These are phyloP conservation scores for Clinocottus analis DNA, from an alignment of 2,113 vertebrate species.

Conservation along the genomic window DNA sequence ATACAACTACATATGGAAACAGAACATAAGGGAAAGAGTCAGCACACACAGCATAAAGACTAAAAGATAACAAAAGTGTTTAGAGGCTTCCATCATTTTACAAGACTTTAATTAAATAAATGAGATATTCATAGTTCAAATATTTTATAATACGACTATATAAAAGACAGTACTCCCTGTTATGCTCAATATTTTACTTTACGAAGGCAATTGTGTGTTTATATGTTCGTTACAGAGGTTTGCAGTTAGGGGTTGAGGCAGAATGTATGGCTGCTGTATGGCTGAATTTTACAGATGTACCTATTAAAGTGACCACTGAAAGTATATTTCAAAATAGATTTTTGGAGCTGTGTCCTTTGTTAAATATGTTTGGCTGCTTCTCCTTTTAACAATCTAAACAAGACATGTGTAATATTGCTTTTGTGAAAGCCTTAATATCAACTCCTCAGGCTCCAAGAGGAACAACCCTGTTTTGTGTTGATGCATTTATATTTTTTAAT, in stretches of 20 bases:
- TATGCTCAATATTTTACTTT: neutral
- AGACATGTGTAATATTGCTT: neutral
- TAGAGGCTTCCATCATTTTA: constrained; percentile 1
- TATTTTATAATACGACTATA: neutral
- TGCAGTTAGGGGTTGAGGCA: neutral
- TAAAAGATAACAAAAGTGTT: constrained; percentile 4
- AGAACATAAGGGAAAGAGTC: constrained; percentile 30
- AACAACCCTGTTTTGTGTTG: neutral
- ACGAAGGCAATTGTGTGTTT: neutral
- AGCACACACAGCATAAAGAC: constrained; percentile 3
- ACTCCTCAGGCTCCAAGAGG: neutral
- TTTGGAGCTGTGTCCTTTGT: neutral
- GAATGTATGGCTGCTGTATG: neutral
- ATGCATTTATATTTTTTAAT: neutral
- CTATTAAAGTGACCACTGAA: neutral
- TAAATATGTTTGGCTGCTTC: neutral
- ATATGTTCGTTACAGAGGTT: neutral
- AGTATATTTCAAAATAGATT: neutral
- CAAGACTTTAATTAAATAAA: neutral
- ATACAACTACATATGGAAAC: constrained; percentile 39
- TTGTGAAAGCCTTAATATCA: neutral
- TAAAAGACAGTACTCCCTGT: neutral
- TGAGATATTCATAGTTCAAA: neutral
- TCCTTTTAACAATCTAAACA: neutral
- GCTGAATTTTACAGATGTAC: neutral